Conservation (phyloP, 2,888 invertebrate species). For the Zonitis immaculata region DNA sequence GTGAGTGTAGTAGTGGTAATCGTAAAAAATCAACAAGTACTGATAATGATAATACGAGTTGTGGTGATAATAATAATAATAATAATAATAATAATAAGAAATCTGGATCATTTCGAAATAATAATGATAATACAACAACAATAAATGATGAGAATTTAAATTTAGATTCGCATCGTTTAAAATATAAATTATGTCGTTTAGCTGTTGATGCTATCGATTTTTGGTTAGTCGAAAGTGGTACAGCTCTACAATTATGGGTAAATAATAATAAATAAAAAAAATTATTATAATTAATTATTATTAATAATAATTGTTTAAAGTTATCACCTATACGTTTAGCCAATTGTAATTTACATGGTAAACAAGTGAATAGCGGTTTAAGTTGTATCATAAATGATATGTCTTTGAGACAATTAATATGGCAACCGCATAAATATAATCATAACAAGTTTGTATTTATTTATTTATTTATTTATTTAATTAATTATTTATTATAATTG, state of each 20-base stretch:
- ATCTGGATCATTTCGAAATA: slow-evolving; percentile 23
- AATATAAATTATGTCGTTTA: slow-evolving; percentile 88
- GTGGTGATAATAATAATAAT: slow-evolving; percentile 24
- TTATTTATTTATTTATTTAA: too few species aligned
- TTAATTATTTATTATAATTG: too few species aligned
- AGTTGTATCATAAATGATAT: slow-evolving; percentile 66
- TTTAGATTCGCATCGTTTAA: slow-evolving; percentile 54
- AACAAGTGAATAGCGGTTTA: slow-evolving; percentile 83
- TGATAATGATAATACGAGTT: slow-evolving; percentile 21
- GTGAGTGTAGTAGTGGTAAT: background rate
- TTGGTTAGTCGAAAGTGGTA: slow-evolving; percentile 83
- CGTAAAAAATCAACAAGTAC: slow-evolving; percentile 17
- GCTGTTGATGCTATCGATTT: slow-evolving; percentile 87
- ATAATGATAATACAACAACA: slow-evolving; percentile 10
- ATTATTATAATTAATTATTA: too few species aligned
- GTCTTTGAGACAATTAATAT: slow-evolving; percentile 44
- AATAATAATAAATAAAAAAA: too few species aligned
- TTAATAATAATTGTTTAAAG: too few species aligned
- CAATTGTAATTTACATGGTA: slow-evolving; percentile 92
- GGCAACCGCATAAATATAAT: slow-evolving; percentile 47
- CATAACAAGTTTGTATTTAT: too few species aligned
- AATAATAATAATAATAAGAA: slow-evolving; percentile 34
- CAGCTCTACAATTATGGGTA: slow-evolving; percentile 84
- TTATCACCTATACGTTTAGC: slow-evolving; percentile 83
- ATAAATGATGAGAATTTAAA: slow-evolving; percentile 25